phyloP scores from a whole-genome alignment of 2,797 vertebrate species.

The Onychomys arenicola region DNA sequence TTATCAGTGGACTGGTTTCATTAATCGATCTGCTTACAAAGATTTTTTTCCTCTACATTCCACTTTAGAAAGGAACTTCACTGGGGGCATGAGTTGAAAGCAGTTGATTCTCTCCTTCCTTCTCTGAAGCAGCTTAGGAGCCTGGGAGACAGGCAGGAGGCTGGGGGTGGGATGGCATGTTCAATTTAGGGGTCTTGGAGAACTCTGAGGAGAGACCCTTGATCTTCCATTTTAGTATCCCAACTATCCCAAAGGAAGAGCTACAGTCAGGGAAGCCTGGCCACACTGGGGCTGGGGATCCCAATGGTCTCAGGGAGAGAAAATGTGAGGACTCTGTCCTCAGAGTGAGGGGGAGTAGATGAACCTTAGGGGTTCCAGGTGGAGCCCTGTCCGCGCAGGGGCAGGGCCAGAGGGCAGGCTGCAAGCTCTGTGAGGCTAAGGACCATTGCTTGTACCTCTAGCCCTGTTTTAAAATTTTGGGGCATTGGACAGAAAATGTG shows the following conservation, averaged over 20 bases:
- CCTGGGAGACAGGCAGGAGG: neutral
- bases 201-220: neutral
- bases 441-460: neutral
- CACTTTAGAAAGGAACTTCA: neutral
- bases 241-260: neutral
- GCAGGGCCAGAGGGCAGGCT: neutral
- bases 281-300: neutral
- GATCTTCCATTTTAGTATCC: neutral
- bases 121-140: neutral
- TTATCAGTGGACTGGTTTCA: neutral
- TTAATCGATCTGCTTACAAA: neutral
- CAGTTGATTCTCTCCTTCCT: neutral
- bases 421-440: neutral
- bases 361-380: neutral
- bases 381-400: neutral
- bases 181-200: neutral
- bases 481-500: neutral
- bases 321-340: neutral
- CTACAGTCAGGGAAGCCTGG: neutral
- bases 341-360: neutral
- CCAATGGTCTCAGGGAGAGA: neutral
- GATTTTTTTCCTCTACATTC: neutral
- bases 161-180: neutral
- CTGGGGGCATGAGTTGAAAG: neutral
- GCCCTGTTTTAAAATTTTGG: neutral